Conservation (phyloP, 2,888 invertebrate species). For the Coelopa pilipes region DNA sequence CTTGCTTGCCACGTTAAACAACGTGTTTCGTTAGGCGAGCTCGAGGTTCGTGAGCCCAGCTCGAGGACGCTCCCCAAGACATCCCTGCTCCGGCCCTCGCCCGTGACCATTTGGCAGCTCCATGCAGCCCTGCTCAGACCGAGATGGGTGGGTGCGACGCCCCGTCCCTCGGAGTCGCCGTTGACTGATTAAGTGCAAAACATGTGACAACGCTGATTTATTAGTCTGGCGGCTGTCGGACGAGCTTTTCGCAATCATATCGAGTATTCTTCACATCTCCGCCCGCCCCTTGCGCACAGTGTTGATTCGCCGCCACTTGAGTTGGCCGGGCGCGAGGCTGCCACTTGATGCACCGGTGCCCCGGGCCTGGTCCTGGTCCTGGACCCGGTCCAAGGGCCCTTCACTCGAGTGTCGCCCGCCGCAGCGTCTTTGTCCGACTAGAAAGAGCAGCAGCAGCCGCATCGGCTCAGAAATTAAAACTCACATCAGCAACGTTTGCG, state of each 20-base stretch:
- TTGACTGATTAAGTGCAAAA: constrained; percentile 37
- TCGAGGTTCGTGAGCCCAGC: too few species aligned
- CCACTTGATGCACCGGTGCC: too few species aligned
- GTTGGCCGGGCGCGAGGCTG: neutral
- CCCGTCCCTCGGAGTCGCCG: neutral
- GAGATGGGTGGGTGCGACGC: too few species aligned
- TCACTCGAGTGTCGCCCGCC: neutral
- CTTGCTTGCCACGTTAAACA: too few species aligned
- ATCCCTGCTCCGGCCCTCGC: too few species aligned
- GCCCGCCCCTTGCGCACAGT: neutral
- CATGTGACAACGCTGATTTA: constrained; percentile 35
- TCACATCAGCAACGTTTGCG: constrained; percentile 9
- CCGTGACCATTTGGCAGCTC: too few species aligned
- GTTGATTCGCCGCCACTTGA: constrained; percentile 20
- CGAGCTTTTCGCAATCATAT: neutral
- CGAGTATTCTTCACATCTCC: constrained; percentile 1
- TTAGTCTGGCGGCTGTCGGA: constrained; percentile 28
- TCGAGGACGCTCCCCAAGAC: too few species aligned
- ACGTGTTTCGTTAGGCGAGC: too few species aligned
- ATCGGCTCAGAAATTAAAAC: constrained; percentile 10
- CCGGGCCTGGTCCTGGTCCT: too few species aligned
- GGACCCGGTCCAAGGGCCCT: neutral
- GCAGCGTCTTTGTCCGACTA: constrained; percentile 24
- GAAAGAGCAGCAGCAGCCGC: neutral
- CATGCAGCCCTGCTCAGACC: too few species aligned